Percentiles rank a stretch among this genome's conserved stretches.
Conservation (phyloP, 2,888 invertebrate genomes). For the Neoitamus cyanurus region DNA sequence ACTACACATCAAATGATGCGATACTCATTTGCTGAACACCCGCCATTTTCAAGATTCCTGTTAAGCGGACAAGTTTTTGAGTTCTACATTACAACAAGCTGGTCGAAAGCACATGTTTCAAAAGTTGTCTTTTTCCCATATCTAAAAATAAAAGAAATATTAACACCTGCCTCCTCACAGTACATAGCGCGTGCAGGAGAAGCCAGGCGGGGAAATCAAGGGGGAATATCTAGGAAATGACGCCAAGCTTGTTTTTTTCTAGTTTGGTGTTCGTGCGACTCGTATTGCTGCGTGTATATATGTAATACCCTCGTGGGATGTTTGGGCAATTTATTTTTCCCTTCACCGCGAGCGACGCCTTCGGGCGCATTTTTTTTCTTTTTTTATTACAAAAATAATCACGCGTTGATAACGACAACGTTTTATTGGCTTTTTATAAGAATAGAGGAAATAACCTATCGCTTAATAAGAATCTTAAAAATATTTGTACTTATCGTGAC, state of each 20-base stretch:
- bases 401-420: background rate
- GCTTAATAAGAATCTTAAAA: background rate
- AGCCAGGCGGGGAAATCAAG: background rate
- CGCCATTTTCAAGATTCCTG: background rate
- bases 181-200: background rate
- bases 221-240: conserved; percentile 36
- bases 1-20: conserved; percentile 8
- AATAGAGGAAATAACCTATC: background rate
- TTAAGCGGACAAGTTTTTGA: background rate
- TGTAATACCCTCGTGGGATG: background rate
- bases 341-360: conserved; percentile 2
- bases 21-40: background rate
- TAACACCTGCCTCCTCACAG: conserved; percentile 14
- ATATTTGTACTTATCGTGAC: background rate
- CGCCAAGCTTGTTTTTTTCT: conserved; percentile 44
- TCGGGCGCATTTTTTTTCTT: background rate
- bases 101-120: background rate
- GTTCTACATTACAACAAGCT: background rate
- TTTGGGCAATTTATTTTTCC: conserved; percentile 1
- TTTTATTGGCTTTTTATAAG: background rate
- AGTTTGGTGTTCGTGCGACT: background rate
- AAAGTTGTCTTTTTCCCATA: background rate
- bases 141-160: conserved; percentile 25
- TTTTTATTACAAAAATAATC: background rate
- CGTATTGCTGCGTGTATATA: background rate